Evolutionary conservation across 1,140 invertebrate species (phyloP).

Genomic region (Acyrthosiphon pisum): DNA sequence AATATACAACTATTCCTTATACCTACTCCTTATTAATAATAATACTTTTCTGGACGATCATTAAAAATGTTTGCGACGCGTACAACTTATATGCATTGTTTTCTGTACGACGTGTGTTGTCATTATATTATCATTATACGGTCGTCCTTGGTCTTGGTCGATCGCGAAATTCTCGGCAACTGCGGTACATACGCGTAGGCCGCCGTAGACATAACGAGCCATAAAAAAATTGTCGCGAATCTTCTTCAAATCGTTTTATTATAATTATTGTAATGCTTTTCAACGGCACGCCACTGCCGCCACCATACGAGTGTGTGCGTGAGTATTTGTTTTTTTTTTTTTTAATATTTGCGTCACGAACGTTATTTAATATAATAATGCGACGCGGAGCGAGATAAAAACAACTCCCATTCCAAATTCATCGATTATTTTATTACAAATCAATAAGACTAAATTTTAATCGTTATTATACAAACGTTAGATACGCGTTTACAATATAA

Average conservation of each 20-base stretch:
- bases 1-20: no score
- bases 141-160: constrained; percentile 20
- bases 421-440: neutral
- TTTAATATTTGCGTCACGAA: neutral
- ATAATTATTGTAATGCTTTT: constrained; percentile 14
- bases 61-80: neutral
- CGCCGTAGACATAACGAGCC: neutral
- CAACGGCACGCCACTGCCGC: neutral
- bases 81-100: neutral
- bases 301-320: neutral
- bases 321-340: constrained; percentile 8
- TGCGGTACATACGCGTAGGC: neutral
- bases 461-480: neutral
- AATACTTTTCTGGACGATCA: neutral
- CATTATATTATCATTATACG: neutral
- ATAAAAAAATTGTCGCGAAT: constrained; percentile 35
- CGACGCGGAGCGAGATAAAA: neutral
- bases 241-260: constrained; percentile 24
- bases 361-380: neutral
- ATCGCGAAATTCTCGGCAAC: neutral
- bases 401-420: neutral
- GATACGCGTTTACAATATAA: neutral
- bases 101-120: neutral
- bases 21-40: neutral
- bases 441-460: neutral